Evolutionary conservation across 2,888 invertebrate genomes (phyloP).

Genomic region (Venustoraphidia nigricollis): DNA sequence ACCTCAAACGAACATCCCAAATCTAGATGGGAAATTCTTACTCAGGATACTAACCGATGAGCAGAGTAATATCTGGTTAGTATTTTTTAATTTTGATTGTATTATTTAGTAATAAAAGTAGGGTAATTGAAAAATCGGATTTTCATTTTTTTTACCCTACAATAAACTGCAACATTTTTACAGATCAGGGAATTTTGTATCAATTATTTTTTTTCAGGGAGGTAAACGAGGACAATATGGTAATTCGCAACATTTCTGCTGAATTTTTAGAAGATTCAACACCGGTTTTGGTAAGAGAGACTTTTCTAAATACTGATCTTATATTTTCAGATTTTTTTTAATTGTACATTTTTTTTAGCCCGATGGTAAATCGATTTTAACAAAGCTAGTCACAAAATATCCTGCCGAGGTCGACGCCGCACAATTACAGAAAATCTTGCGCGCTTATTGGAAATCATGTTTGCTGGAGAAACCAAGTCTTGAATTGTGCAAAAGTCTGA

Average conservation of each 20-base stretch:
- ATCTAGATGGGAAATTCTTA: constrained; percentile 54
- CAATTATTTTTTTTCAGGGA: constrained; percentile 34
- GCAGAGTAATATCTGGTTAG: constrained; percentile 54
- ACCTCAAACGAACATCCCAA: constrained; percentile 51
- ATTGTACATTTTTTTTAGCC: constrained; percentile 23
- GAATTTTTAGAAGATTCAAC: constrained; percentile 41
- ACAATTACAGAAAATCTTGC: constrained; percentile 41
- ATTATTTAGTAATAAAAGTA: constrained; percentile 1
- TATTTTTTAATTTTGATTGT: not conserved
- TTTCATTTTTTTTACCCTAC: not conserved
- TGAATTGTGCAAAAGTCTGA: constrained; percentile 50
- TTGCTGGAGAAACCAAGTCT: constrained; percentile 42
- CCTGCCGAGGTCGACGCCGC: constrained; percentile 45
- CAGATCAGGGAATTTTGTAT: not conserved
- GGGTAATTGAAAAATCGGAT: not conserved
- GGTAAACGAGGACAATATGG: constrained; percentile 60
- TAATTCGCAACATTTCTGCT: constrained; percentile 44
- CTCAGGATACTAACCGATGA: constrained; percentile 56
- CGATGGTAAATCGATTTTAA: constrained; percentile 32
- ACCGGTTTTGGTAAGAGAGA: constrained; percentile 32
- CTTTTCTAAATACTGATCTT: not conserved
- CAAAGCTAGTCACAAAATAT: constrained; percentile 35
- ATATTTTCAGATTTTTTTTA: not conserved
- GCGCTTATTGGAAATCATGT: constrained; percentile 39
- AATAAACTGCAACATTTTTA: not conserved